A percentile compares a stretch with the other conserved stretches of the same genome.
These are phyloP conservation scores for Cnemophilus loriae DNA, from an alignment of 2,113 vertebrate genomes.

Conservation along the genomic window DNA sequence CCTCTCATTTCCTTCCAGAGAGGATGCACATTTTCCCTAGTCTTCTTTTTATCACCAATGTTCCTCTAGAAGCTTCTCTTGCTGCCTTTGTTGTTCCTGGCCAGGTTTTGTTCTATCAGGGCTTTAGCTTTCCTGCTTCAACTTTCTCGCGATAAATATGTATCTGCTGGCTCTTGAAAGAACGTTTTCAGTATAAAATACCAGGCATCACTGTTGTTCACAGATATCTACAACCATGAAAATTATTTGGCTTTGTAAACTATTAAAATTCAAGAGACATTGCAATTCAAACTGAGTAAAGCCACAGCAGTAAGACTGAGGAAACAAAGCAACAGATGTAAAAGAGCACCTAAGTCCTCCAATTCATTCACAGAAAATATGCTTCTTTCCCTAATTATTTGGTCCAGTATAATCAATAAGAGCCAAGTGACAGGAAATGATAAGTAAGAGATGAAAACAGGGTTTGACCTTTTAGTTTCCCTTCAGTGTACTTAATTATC, in stretches of 20 bases:
- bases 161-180: not conserved
- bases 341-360: not conserved
- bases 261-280: not conserved
- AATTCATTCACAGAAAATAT: not conserved
- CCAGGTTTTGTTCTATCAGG: not conserved
- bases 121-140: not conserved
- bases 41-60: not conserved
- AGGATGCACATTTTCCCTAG: not conserved
- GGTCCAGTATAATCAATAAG: not conserved
- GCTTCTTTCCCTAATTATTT: not conserved
- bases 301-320: not conserved
- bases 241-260: not conserved
- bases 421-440: not conserved
- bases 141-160: not conserved
- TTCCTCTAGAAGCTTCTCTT: not conserved
- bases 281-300: not conserved
- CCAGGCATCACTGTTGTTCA: not conserved
- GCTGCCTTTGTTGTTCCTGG: not conserved
- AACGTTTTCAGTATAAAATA: not conserved
- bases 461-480: not conserved
- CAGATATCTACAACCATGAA: not conserved
- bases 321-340: not conserved
- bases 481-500: not conserved
- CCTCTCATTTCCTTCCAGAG: not conserved
- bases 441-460: not conserved